Evolutionary conservation across 2,113 vertebrate species (phyloP).

Genomic region (Leptobrachium ailaonicum): DNA sequence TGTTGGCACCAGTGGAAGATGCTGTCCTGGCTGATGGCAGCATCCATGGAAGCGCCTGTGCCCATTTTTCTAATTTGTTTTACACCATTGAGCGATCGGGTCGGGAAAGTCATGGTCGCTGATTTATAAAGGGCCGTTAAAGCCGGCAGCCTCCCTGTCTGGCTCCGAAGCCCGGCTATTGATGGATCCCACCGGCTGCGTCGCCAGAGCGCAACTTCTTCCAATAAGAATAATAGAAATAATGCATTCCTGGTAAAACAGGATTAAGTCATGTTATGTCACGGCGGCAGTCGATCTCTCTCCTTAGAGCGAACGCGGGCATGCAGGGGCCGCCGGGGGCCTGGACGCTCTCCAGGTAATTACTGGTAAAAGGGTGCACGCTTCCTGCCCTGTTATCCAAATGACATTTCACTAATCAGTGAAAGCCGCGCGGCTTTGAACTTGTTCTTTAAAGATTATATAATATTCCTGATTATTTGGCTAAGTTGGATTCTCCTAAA

Average conservation of each 20-base stretch:
- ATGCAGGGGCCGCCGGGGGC: background rate
- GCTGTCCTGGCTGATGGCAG: too few species aligned
- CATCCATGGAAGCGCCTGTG: too few species aligned
- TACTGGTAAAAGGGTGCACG: constrained; percentile 41
- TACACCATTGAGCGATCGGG: background rate
- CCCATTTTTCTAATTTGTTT: background rate
- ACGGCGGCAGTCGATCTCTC: constrained; percentile 21
- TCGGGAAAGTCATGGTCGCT: constrained; percentile 18
- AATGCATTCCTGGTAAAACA: constrained; percentile 40
- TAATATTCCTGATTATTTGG: constrained; percentile 27
- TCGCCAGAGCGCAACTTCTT: constrained; percentile 4
- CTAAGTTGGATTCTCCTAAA: constrained; percentile 15
- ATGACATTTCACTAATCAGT: constrained; percentile 35
- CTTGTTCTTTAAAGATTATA: constrained; percentile 43
- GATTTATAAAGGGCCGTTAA: constrained; percentile 28
- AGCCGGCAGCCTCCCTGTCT: constrained; percentile 35
- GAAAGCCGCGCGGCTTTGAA: constrained; percentile 42
- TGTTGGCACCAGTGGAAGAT: too few species aligned
- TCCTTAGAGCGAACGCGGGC: constrained; percentile 35
- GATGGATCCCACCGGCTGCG: constrained; percentile 27
- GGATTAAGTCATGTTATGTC: constrained; percentile 43
- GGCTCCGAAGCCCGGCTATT: constrained; percentile 26
- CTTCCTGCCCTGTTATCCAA: constrained; percentile 28
- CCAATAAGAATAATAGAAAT: constrained; percentile 36
- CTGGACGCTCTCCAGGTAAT: constrained; percentile 44